phyloP scores from a whole-genome alignment of 92 coral and sea anemone genomes.

The Nematostella vectensis region DNA sequence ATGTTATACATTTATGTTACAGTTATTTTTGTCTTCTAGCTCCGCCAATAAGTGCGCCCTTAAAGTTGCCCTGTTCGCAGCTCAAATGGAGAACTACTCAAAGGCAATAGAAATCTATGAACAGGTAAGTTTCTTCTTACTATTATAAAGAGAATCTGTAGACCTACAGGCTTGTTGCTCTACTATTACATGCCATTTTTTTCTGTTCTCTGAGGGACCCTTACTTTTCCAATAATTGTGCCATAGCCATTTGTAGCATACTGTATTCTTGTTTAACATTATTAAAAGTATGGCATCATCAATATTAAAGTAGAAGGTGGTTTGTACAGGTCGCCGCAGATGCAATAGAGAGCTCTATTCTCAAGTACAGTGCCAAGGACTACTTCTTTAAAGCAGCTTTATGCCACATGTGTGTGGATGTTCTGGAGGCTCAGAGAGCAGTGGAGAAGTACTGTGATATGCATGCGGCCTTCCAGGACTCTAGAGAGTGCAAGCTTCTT shows the following conservation, averaged over 20 bases:
- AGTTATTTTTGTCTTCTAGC: constrained; percentile 19
- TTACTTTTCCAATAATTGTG: no score
- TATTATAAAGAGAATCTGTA: no score
- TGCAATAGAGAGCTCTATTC: constrained; percentile 89
- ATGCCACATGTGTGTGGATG: constrained; percentile 96
- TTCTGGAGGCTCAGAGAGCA: constrained; percentile 83
- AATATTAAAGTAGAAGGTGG: no score
- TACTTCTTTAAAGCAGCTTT: constrained; percentile 95
- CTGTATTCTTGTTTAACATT: no score
- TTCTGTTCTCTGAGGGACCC: no score
- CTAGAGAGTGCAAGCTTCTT: constrained; percentile 80
- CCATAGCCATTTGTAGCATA: no score
- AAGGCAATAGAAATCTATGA: constrained; percentile 91
- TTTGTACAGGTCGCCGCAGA: constrained; percentile 92
- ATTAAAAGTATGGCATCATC: no score
- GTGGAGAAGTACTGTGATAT: constrained; percentile 92
- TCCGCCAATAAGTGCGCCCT: constrained; percentile 90
- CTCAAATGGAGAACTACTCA: constrained; percentile 87
- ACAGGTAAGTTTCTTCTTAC: constrained; percentile 68
- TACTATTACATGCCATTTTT: no score
- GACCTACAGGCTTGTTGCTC: no score
- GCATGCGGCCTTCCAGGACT: constrained; percentile 98
- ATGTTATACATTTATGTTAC: no score
- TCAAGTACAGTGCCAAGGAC: constrained; percentile 98
- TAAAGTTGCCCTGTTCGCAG: constrained; percentile 90